A percentile compares a stretch with the other conserved stretches of the same genome.
These are phyloP conservation scores for Selenia dentaria DNA, from an alignment of 2,888 invertebrate species.

Conservation along the genomic window DNA sequence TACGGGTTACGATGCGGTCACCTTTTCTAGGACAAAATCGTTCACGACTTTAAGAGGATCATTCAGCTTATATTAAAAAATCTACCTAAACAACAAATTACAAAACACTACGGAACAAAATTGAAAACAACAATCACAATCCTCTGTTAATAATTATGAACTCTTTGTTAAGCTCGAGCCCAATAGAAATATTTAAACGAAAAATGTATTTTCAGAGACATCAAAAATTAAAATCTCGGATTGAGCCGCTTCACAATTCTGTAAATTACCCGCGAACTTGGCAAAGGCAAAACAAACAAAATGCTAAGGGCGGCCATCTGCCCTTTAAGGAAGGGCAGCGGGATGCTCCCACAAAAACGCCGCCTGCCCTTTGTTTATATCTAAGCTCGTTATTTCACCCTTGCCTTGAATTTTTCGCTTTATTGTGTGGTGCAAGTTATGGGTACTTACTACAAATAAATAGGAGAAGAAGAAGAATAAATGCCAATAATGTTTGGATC, in stretches of 20 bases:
- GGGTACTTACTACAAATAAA: too few relatives aligned
- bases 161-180: not conserved
- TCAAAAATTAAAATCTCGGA: slow-evolving; percentile 14
- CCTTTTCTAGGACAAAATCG: too few relatives aligned
- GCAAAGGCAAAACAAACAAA: slow-evolving; percentile 17
- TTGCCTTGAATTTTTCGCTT: slow-evolving; percentile 55
- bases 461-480: too few relatives aligned
- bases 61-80: too few relatives aligned
- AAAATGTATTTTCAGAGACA: slow-evolving; percentile 8
- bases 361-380: slow-evolving; percentile 53
- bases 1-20: too few relatives aligned
- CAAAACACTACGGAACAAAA: too few relatives aligned
- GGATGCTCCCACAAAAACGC: slow-evolving; percentile 40
- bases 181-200: slow-evolving; percentile 3
- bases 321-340: slow-evolving; percentile 22
- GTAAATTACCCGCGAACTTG: slow-evolving; percentile 18
- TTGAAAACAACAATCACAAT: not conserved
- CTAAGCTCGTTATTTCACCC: slow-evolving; percentile 70
- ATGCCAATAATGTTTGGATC: too few relatives aligned
- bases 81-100: too few relatives aligned
- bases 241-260: slow-evolving; percentile 4
- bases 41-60: too few relatives aligned
- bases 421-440: slow-evolving; percentile 35
- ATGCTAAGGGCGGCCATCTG: slow-evolving; percentile 33
- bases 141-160: not conserved